A percentile compares a stretch with the other conserved stretches of the same genome.
phyloP scores from a whole-genome alignment of 2,113 vertebrate genomes.

The Corythornis madagascariensis region DNA sequence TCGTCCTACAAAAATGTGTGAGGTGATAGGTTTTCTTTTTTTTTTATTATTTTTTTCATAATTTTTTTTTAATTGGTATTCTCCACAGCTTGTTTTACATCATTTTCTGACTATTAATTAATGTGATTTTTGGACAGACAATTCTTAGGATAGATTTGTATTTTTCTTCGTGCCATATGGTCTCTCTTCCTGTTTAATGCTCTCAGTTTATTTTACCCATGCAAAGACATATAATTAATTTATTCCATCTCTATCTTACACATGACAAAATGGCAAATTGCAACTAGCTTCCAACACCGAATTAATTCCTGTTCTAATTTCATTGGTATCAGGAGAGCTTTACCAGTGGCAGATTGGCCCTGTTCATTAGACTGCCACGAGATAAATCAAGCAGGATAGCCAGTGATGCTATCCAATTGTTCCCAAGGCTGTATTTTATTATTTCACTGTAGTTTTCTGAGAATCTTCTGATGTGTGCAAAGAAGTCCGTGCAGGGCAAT shows the following conservation, averaged over 20 bases:
- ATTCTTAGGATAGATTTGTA: background rate
- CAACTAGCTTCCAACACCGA: background rate
- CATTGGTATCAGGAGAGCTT: slow-evolving; percentile 17
- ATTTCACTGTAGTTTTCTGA: background rate
- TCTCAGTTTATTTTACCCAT: background rate
- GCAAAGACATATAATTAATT: background rate
- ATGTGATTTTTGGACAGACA: background rate
- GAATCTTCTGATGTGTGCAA: background rate
- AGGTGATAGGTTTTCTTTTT: background rate
- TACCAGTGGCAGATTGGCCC: background rate
- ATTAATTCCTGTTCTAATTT: slow-evolving; percentile 7
- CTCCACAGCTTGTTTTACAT: background rate
- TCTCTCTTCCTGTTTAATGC: background rate
- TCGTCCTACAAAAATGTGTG: background rate
- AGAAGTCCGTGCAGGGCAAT: background rate
- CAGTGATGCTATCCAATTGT: background rate
- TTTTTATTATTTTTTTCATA: background rate
- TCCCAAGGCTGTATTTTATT: background rate
- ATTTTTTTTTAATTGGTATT: background rate
- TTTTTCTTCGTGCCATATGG: background rate
- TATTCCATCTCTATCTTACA: background rate
- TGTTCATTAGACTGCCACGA: background rate
- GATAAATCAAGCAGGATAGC: background rate
- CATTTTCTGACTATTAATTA: background rate
- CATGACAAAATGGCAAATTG: background rate